These are phyloP conservation scores for Otolemur garnettii DNA, from an alignment of 2,113 vertebrate genomes.

Conservation along the genomic window DNA sequence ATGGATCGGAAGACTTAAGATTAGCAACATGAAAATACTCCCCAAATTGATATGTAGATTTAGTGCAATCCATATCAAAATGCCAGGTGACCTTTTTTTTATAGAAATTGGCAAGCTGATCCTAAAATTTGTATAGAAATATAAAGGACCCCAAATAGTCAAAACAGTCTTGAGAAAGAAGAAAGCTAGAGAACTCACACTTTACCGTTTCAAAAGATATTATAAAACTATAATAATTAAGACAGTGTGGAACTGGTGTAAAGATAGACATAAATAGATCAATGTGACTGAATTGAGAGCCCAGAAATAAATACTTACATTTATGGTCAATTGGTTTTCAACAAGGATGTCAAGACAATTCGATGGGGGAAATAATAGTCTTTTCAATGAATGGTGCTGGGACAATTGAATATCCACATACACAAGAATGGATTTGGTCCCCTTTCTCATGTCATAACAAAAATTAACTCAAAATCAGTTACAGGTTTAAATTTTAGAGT, in stretches of 20 bases:
- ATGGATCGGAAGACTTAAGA: background rate
- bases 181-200: background rate
- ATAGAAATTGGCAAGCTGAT: background rate
- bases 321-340: background rate
- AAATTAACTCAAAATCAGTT: background rate
- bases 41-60: background rate
- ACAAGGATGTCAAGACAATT: background rate
- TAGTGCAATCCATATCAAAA: background rate
- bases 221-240: background rate
- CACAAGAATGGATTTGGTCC: conserved; percentile 11
- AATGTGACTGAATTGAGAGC: background rate
- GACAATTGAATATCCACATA: background rate
- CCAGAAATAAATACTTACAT: background rate
- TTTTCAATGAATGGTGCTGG: background rate
- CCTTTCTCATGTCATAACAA: background rate
- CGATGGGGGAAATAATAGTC: background rate
- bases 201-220: background rate
- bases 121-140: background rate
- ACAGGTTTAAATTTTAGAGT: conserved; percentile 8
- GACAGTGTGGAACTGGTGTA: background rate
- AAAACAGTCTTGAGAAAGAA: background rate
- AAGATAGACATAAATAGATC: background rate
- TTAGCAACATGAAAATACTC: background rate
- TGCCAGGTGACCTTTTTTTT: background rate
- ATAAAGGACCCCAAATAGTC: background rate